Conservation (phyloP, 2,797 vertebrate genomes). For the Champsocephalus gunnari region DNA sequence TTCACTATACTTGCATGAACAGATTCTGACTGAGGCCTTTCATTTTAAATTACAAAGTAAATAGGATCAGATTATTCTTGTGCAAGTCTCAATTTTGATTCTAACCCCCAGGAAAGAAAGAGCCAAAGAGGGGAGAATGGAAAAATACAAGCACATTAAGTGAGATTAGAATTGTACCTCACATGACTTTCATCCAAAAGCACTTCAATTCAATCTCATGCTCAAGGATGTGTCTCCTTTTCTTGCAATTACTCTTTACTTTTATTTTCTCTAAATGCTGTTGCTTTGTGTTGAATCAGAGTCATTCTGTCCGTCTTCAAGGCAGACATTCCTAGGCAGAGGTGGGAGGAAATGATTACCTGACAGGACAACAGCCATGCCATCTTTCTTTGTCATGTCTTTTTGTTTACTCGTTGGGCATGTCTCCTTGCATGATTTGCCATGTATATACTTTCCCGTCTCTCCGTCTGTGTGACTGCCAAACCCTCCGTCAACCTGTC, state of each 20-base stretch:
- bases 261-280: conserved; percentile 48
- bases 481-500: conserved; percentile 55
- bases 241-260: conserved; percentile 63
- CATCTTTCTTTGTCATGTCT: neutral
- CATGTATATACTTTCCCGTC: conserved; percentile 25
- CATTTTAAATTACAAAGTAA: conserved; percentile 72
- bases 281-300: conserved; percentile 46
- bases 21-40: conserved; percentile 62
- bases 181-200: conserved; percentile 66
- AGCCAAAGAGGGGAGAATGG: conserved; percentile 43
- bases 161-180: conserved; percentile 74
- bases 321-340: conserved; percentile 42
- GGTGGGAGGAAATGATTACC: conserved; percentile 28
- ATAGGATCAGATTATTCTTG: conserved; percentile 71
- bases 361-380: conserved; percentile 16
- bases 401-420: conserved; percentile 15
- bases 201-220: conserved; percentile 63
- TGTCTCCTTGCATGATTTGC: conserved; percentile 14
- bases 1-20: conserved; percentile 67
- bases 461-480: conserved; percentile 29
- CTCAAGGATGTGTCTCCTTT: conserved; percentile 40
- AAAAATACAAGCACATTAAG: conserved; percentile 71
- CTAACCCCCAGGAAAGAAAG: conserved; percentile 66
- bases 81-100: conserved; percentile 58
- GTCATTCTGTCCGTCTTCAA: conserved; percentile 50